Base-by-base conservation (phyloP, 2,888 invertebrate species). In the Exephanes ischioxanthus region DNA sequence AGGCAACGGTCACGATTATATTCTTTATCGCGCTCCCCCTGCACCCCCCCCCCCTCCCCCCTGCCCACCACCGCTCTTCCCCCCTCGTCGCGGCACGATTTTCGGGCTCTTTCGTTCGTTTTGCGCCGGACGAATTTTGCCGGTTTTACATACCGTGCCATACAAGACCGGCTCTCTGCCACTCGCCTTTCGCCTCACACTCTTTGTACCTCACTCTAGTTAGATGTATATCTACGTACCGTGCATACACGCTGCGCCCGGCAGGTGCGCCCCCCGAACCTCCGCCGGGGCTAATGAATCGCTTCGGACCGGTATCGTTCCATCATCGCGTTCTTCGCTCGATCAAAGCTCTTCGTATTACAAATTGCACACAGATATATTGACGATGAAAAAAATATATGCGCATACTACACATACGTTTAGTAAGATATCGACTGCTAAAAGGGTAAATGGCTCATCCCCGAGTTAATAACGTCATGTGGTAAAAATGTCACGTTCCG, bases 11-110 rank as follows among this genome's bases (percentile, higher is more conserved):
- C 61, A 75, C 85, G 79, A 79, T 85, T 76, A 75, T 78, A 81
- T 83, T 71, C 77, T 80, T 83, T 80, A 83, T 86, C 86, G 77
- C 73, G 19, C 48, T n/a, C n/a, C 11, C 48, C 61, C 67, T 83
- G 71, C 63, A 11, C 45, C 14, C 14, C 14, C 45, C 3, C 45
- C 45, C 3, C 3, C 45, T 2, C 45, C 63, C 67, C 71, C 70
- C 77, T 66, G 3, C 55, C n/a, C 30, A 16, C 51, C 30, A 0
- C 45, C 68, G 72, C 77, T 53, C 77, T 77, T 19, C 55, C 19
- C 61, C 33, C 51, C n/a, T 77, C 51, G 51, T 55, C 14, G 53
- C 71, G 67, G 72, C 85, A 83, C 83, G 85, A 83, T 80, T 86
- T 86, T 86, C 61, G 83, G 75, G 83, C 53, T 68, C 26, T 61